phyloP scores from a whole-genome alignment of 2,888 invertebrate genomes.

The Mystacides longicornis region DNA sequence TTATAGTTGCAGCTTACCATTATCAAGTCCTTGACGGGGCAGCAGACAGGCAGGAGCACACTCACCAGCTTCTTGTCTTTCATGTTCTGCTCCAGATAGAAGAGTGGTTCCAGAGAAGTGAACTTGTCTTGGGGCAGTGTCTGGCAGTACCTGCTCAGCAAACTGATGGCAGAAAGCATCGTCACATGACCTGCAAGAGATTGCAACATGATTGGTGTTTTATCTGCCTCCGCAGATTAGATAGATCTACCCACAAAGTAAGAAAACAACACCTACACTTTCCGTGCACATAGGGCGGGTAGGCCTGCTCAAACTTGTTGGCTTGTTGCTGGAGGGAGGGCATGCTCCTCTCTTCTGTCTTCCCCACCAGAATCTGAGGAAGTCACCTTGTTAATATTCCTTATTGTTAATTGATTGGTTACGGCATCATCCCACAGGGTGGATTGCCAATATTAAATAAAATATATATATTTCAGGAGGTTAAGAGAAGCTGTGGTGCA shows the following conservation, averaged over 20 bases:
- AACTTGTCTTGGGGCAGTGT: slow-evolving; percentile 73
- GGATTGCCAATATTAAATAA: not conserved
- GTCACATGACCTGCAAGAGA: slow-evolving; percentile 40
- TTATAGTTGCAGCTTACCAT: too few relatives aligned
- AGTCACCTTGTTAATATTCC: not conserved
- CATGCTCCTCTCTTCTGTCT: slow-evolving; percentile 44
- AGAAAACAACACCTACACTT: slow-evolving; percentile 23
- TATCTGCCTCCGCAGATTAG: too few relatives aligned
- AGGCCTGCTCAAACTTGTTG: slow-evolving; percentile 43
- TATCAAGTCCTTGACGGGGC: slow-evolving; percentile 63
- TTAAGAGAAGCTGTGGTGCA: too few relatives aligned
- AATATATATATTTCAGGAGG: not conserved
- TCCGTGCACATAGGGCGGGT: slow-evolving; percentile 45
- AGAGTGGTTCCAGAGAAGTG: slow-evolving; percentile 47
- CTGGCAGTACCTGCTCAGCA: slow-evolving; percentile 76
- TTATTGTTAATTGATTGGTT: not conserved
- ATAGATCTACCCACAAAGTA: too few relatives aligned
- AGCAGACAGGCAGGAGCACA: slow-evolving; percentile 69
- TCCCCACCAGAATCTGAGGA: slow-evolving; percentile 50
- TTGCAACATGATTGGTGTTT: too few relatives aligned
- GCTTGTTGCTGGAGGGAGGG: slow-evolving; percentile 49
- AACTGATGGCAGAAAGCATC: slow-evolving; percentile 52
- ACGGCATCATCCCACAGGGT: not conserved
- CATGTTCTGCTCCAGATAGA: slow-evolving; percentile 34
- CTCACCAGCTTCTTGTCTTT: slow-evolving; percentile 36